A percentile compares a stretch with the other conserved stretches of the same genome.
Evolutionary conservation across 1,140 invertebrate species (phyloP).

Genomic region (Drosophila equinoxialis): DNA sequence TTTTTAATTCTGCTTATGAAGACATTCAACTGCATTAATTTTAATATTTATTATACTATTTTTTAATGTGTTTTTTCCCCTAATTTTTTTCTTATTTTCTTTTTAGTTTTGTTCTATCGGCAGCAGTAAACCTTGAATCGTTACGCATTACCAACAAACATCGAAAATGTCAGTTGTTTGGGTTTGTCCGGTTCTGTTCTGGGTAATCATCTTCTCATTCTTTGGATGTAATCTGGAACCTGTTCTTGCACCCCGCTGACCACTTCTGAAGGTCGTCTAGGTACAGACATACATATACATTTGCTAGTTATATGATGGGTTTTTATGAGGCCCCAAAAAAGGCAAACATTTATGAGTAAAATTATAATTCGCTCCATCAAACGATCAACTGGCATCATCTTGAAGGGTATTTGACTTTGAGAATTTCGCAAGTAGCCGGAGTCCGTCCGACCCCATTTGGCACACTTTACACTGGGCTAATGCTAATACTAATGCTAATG

Average conservation of each 20-base stretch:
- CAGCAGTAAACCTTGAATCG: constrained; percentile 61
- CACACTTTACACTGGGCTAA: constrained; percentile 42
- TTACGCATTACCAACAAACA: constrained; percentile 55
- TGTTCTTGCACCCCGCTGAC: constrained; percentile 15
- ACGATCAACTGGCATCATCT: neutral
- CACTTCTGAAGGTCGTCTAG: constrained; percentile 9
- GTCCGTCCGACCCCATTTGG: constrained; percentile 37
- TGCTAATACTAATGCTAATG: constrained; percentile 65
- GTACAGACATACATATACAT: neutral
- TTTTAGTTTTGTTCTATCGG: constrained; percentile 29
- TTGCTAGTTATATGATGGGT: neutral
- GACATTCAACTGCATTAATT: constrained; percentile 71
- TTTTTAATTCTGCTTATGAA: constrained; percentile 62
- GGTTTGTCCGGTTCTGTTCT: constrained; percentile 25
- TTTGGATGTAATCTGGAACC: constrained; percentile 11
- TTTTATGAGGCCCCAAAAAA: neutral
- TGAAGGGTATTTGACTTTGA: constrained; percentile 24
- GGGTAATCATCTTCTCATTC: constrained; percentile 3
- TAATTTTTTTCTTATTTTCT: constrained; percentile 10
- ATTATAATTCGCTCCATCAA: no score
- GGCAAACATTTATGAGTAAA: neutral
- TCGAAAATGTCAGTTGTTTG: constrained; percentile 69
- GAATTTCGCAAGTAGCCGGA: constrained; percentile 42
- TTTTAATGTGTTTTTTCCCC: constrained; percentile 62
- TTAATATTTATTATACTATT: constrained; percentile 68